Conservation (phyloP, 2,888 invertebrate species). For the Gordius sp. region DNA sequence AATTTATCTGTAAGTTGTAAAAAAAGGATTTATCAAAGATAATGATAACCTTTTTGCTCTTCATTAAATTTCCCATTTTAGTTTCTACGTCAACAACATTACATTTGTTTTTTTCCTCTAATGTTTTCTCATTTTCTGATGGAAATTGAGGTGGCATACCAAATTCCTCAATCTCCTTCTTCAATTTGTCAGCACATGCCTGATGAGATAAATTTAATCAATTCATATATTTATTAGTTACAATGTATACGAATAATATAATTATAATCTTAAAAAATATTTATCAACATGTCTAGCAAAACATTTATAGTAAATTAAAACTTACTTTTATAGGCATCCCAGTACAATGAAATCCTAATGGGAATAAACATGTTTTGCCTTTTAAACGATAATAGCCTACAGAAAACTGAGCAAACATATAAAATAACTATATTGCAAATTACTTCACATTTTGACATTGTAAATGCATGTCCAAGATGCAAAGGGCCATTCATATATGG, state of each 20-base stretch:
- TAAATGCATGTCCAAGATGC: slow-evolving; percentile 88
- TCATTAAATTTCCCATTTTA: no score
- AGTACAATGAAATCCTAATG: slow-evolving; percentile 93
- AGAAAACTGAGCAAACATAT: slow-evolving; percentile 42
- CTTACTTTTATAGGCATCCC: slow-evolving; percentile 80
- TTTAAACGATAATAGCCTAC: slow-evolving; percentile 64
- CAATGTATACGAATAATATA: slow-evolving; percentile 12
- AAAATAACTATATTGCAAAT: slow-evolving; percentile 20
- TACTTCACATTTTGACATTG: slow-evolving; percentile 81
- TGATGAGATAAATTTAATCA: slow-evolving; percentile 21
- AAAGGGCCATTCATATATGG: slow-evolving; percentile 97
- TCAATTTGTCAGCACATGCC: slow-evolving; percentile 86
- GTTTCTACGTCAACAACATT: slow-evolving; percentile 40
- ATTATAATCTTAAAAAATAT: neutral
- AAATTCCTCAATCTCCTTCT: slow-evolving; percentile 62
- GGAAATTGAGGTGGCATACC: slow-evolving; percentile 80
- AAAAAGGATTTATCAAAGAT: no score
- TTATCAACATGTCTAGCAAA: slow-evolving; percentile 8
- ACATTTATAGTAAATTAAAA: neutral
- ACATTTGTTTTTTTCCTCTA: slow-evolving; percentile 26
- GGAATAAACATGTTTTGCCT: slow-evolving; percentile 68
- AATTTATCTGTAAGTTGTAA: no score
- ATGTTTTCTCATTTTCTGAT: slow-evolving; percentile 28
- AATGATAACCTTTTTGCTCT: no score
- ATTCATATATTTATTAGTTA: neutral